phyloP scores from a whole-genome alignment of 2,888 invertebrate species.

The Lochmaea crataegi region DNA sequence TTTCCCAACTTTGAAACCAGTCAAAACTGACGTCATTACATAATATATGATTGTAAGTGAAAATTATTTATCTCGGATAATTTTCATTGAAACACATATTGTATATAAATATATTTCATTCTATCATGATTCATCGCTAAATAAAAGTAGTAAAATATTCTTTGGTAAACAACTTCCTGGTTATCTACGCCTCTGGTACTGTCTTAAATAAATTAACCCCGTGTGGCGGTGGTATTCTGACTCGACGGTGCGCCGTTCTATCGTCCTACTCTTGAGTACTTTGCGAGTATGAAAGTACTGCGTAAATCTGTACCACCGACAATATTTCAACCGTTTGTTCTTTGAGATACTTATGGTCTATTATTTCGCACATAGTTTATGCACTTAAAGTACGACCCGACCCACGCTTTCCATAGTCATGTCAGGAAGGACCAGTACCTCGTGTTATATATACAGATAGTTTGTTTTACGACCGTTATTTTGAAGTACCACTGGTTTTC shows the following conservation, averaged over 20 bases:
- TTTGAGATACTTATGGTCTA: slow-evolving; percentile 57
- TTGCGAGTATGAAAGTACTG: slow-evolving; percentile 32
- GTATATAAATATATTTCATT: too few species aligned
- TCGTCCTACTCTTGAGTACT: slow-evolving; percentile 31
- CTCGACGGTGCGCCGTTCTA: slow-evolving; percentile 27
- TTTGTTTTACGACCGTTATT: slow-evolving; percentile 19
- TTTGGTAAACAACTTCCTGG: not conserved
- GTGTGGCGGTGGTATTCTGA: slow-evolving; percentile 37
- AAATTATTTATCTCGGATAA: too few species aligned
- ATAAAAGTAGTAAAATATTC: not conserved
- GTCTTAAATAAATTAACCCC: slow-evolving; percentile 20
- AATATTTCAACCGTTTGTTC: slow-evolving; percentile 35
- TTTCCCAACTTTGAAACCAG: too few species aligned
- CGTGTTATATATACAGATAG: slow-evolving; percentile 8
- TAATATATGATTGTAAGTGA: too few species aligned
- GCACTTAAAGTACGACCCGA: slow-evolving; percentile 53
- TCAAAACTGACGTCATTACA: too few species aligned
- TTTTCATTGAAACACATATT: too few species aligned
- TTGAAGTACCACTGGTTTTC: not conserved
- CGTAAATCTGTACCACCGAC: slow-evolving; percentile 36
- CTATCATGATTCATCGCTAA: too few species aligned
- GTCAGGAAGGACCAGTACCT: slow-evolving; percentile 41
- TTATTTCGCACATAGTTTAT: slow-evolving; percentile 58
- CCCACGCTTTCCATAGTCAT: slow-evolving; percentile 56
- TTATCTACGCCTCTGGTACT: slow-evolving; percentile 5